Conservation (phyloP, 1,140 invertebrate genomes). For the Bathynomus jamesi region DNA sequence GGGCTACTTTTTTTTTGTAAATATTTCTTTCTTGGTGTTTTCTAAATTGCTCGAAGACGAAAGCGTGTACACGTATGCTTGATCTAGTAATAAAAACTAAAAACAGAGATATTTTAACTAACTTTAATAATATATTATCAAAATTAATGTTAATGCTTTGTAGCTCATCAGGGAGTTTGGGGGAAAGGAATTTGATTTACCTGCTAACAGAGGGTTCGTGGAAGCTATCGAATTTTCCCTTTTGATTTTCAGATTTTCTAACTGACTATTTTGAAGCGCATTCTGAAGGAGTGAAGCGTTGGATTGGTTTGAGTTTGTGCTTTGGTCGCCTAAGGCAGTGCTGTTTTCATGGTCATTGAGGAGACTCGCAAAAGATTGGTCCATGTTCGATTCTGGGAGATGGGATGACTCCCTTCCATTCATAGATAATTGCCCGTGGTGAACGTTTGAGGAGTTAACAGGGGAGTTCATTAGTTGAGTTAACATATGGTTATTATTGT, state of each 20-base stretch:
- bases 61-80: no score
- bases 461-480: neutral
- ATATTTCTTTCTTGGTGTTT: no score
- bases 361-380: neutral
- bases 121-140: no score
- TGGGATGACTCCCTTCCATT: neutral
- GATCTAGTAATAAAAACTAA: no score
- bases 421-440: neutral
- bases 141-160: no score
- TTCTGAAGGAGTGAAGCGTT: neutral
- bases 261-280: neutral
- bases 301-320: neutral
- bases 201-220: neutral
- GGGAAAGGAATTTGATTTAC: neutral
- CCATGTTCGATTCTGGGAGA: neutral
- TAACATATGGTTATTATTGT: neutral
- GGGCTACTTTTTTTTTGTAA: no score
- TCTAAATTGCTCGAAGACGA: no score
- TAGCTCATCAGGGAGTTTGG: neutral
- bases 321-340: neutral
- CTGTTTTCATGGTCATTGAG: neutral
- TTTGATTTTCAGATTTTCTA: neutral
- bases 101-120: no score
- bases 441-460: neutral
- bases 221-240: neutral